phyloP scores from a whole-genome alignment of 2,888 invertebrate species.

The Nomada fucata region DNA sequence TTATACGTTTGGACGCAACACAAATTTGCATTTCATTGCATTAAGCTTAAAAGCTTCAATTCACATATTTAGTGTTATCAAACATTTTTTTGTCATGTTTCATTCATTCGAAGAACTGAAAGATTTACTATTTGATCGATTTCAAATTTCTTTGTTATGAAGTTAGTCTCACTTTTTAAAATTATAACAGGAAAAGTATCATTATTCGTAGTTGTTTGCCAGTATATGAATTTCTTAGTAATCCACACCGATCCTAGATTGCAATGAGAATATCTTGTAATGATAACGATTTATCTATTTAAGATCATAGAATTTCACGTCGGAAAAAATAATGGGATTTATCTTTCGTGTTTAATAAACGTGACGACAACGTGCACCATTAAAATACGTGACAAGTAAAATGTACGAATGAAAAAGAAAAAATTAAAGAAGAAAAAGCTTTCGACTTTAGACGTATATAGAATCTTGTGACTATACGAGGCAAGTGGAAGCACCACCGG shows the following conservation, averaged over 20 bases:
- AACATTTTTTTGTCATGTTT: too few relatives aligned
- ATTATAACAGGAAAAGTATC: not conserved
- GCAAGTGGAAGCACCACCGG: slow-evolving; percentile 49
- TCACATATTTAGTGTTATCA: too few relatives aligned
- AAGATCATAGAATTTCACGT: slow-evolving; percentile 31
- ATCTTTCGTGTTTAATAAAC: slow-evolving; percentile 30
- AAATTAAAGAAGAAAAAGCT: slow-evolving; percentile 10
- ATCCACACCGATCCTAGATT: slow-evolving; percentile 13
- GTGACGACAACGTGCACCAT: not conserved
- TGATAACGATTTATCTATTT: slow-evolving; percentile 56
- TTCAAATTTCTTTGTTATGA: not conserved
- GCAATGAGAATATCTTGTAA: slow-evolving; percentile 37
- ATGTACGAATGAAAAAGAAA: not conserved
- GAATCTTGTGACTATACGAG: slow-evolving; percentile 15
- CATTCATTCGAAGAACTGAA: not conserved
- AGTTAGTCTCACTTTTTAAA: not conserved
- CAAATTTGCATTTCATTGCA: too few relatives aligned
- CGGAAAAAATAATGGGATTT: slow-evolving; percentile 37
- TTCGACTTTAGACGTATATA: slow-evolving; percentile 9
- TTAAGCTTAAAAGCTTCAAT: too few relatives aligned
- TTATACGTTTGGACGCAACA: too few relatives aligned
- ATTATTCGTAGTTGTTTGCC: not conserved
- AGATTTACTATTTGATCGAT: not conserved
- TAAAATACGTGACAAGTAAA: slow-evolving; percentile 14
- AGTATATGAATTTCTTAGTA: slow-evolving; percentile 12